Percentiles rank a stretch among this genome's conserved stretches.
phyloP scores from a whole-genome alignment of 1,140 invertebrate species.

The Aphaenogaster ashmeadi region DNA sequence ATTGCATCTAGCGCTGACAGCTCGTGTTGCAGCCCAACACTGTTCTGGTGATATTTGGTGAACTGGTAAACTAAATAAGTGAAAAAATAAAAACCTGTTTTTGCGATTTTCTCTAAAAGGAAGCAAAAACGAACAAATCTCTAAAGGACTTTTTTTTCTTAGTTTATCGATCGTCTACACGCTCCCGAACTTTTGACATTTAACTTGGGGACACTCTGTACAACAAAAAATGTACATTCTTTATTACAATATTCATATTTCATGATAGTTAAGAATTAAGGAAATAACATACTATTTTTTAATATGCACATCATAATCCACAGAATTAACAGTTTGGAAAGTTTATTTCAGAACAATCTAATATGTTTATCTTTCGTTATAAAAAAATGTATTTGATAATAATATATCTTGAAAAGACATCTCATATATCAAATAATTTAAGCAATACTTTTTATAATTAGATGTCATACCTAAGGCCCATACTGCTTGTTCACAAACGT shows the following conservation, averaged over 20 bases:
- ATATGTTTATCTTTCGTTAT: neutral
- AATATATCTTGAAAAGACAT: neutral
- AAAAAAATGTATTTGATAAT: conserved; percentile 20
- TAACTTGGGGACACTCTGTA: no score
- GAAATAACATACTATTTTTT: neutral
- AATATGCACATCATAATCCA: neutral
- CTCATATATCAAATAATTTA: neutral
- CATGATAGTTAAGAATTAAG: neutral
- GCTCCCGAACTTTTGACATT: no score
- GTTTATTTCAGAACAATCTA: neutral
- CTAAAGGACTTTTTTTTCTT: no score
- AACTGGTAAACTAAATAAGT: no score
- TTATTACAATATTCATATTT: neutral
- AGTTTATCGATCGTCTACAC: no score
- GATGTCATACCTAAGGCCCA: conserved; percentile 95
- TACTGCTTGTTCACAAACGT: conserved; percentile 99
- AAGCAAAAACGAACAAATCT: no score
- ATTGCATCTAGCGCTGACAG: no score
- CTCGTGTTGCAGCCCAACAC: no score
- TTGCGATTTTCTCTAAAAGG: no score
- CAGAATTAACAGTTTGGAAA: neutral
- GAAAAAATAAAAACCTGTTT: no score
- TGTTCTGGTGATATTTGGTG: no score
- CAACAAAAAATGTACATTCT: neutral
- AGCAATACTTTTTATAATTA: conserved; percentile 21